phyloP scores from a whole-genome alignment of 2,797 vertebrate genomes.

The Phyllotis vaccarum region DNA sequence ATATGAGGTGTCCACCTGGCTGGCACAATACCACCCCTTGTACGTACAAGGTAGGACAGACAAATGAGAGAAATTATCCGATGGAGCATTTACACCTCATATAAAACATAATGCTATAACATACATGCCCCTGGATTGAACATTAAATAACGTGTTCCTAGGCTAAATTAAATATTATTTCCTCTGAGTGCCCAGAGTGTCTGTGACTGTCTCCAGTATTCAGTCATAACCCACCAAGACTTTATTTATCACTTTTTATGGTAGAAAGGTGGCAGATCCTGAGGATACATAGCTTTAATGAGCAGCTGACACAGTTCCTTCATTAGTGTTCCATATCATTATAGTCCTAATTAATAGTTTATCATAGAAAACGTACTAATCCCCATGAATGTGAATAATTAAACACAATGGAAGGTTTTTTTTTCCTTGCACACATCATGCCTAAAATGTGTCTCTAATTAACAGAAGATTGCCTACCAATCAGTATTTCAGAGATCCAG shows the following conservation, averaged over 20 bases:
- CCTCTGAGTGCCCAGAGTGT: background rate
- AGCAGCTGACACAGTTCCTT: background rate
- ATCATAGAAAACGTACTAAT: background rate
- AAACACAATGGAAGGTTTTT: background rate
- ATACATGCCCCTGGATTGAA: background rate
- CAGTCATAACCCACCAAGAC: background rate
- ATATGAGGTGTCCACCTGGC: conserved; percentile 64
- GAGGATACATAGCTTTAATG: background rate
- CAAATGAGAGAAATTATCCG: conserved; percentile 60
- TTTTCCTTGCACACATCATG: background rate
- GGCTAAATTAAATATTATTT: conserved; percentile 27
- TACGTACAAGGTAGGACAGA: background rate
- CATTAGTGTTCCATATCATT: background rate
- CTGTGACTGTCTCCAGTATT: background rate
- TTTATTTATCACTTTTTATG: background rate
- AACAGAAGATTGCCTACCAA: background rate
- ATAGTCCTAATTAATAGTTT: background rate
- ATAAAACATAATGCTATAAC: conserved; percentile 1
- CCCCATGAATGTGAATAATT: background rate
- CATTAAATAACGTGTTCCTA: conserved; percentile 32
- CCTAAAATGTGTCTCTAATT: background rate
- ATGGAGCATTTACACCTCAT: background rate
- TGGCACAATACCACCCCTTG: background rate
- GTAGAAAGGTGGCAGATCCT: background rate
- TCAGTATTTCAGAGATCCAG: background rate